phyloP scores from a whole-genome alignment of 1,140 invertebrate genomes.

The Drosophila arizonae region DNA sequence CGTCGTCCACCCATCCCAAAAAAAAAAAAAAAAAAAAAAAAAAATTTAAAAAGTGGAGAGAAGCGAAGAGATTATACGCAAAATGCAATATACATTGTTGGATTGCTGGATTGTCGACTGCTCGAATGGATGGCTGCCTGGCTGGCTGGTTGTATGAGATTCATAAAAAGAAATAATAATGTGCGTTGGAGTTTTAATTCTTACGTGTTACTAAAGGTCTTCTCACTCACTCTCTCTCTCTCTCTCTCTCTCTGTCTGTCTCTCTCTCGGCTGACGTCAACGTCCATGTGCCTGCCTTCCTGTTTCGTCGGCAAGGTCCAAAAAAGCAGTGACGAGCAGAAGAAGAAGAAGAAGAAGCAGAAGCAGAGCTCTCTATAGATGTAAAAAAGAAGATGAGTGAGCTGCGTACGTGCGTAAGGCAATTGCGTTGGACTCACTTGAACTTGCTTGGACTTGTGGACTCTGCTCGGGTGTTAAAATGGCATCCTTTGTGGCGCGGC shows the following conservation, averaged over 20 bases:
- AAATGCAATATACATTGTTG: conserved; percentile 75
- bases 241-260: conserved; percentile 26
- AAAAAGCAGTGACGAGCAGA: conserved; percentile 11
- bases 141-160: conserved; percentile 53
- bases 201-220: conserved; percentile 70
- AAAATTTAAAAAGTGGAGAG: neutral
- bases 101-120: conserved; percentile 55
- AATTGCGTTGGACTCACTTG: conserved; percentile 60
- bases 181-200: conserved; percentile 78
- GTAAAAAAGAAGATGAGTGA: conserved; percentile 61
- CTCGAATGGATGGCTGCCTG: conserved; percentile 54
- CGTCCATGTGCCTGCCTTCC: conserved; percentile 34
- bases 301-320: conserved; percentile 19
- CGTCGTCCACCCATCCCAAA: conserved; percentile 13
- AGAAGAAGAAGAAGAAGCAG: neutral
- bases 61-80: conserved; percentile 68
- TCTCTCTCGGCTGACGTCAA: conserved; percentile 36
- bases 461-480: conserved; percentile 13
- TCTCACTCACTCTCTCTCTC: conserved; percentile 22
- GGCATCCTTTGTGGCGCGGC: conserved; percentile 50
- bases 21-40: conserved; percentile 14
- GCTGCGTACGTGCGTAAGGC: conserved; percentile 75
- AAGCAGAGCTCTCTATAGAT: conserved; percentile 36
- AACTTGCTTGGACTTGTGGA: conserved; percentile 24
- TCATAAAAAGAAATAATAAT: conserved; percentile 51